Base-by-base conservation (phyloP, 2,888 invertebrate species). In the Anagyrus pseudococci region DNA sequence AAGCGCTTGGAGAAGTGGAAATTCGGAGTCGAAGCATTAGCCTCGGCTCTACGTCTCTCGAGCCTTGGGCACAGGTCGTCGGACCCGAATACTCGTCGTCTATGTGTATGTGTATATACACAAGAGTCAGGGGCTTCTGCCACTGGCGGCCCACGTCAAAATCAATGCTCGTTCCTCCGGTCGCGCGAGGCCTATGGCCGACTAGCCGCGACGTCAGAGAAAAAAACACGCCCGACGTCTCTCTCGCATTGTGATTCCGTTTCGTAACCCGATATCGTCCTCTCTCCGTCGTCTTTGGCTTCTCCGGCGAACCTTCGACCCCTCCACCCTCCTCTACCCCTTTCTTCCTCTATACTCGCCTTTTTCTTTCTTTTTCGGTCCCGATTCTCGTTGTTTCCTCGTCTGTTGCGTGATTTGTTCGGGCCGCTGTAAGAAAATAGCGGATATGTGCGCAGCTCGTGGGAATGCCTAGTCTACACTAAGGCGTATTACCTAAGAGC, bases 241-340 rank as follows among this genome's bases (percentile, higher is more conserved):
- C n/a, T 49, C 37, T 33, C 40, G 69, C 69, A 75, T 77, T 75
- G 74, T 76, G 71, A 77, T 76, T 75, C 75, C 72, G 71, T 75
- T 75, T 74, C 63, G 75, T 75, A 76, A 77, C 68, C 59, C 68
- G 72, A 76, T 69, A 70, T 69, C 66, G 60, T 63, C 62, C 54
- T 62, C 54, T 49, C 60, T 58, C 66, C 46, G 10, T 19, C 46
- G 46, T 43, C n/a, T 43, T 10, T 43, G 67, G 64, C 66, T 69
- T 48, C 41, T 58, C 56, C 56, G 22, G 25, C 58, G 58, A 49
- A 61, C 53, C 54, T 48, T 58, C 54, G 48, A 26, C 17, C 29
- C 17, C 13, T 29, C 17, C 8, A 2, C 6, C 29, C 20, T 26
- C 29, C 20, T 7, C n/a, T 4, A 15, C 22, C n/a, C n/a, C 22